phyloP scores from a whole-genome alignment of 2,888 invertebrate genomes.

The Zelleria hepariella region DNA sequence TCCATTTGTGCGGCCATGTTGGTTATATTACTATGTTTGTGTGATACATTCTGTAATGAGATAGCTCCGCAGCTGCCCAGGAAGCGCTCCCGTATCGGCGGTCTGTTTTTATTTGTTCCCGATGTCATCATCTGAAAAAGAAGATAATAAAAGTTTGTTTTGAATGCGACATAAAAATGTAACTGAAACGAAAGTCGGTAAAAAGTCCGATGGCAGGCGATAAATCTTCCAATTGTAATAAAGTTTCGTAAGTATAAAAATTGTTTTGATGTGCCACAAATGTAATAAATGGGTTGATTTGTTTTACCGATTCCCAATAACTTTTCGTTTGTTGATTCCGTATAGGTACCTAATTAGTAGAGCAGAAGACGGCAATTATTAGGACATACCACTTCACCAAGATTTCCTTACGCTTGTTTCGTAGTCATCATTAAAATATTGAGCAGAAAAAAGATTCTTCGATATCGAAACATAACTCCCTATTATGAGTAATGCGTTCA shows the following conservation, averaged over 20 bases:
- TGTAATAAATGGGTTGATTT: not conserved
- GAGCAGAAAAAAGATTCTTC: too few species aligned
- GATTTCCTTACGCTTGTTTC: too few species aligned
- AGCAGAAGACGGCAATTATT: too few species aligned
- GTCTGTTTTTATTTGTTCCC: slow-evolving; percentile 22
- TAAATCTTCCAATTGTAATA: not conserved
- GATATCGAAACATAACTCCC: too few species aligned
- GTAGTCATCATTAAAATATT: too few species aligned
- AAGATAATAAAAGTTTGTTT: slow-evolving; percentile 33
- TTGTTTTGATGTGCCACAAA: not conserved
- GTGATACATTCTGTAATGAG: slow-evolving; percentile 58
- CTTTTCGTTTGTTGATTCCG: too few species aligned
- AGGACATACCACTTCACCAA: too few species aligned
- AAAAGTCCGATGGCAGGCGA: not conserved
- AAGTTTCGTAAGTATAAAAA: not conserved
- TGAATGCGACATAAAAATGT: not conserved
- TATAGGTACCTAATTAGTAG: too few species aligned
- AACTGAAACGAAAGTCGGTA: not conserved
- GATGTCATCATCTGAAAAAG: slow-evolving; percentile 39
- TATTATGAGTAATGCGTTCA: too few species aligned
- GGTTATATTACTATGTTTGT: slow-evolving; percentile 9
- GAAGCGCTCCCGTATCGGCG: slow-evolving; percentile 46
- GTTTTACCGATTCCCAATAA: not conserved
- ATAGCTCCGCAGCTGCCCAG: slow-evolving; percentile 63
- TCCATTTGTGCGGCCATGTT: not conserved